These are phyloP conservation scores for Andrena flavipes DNA, from an alignment of 2,888 invertebrate species.

Conservation along the genomic window DNA sequence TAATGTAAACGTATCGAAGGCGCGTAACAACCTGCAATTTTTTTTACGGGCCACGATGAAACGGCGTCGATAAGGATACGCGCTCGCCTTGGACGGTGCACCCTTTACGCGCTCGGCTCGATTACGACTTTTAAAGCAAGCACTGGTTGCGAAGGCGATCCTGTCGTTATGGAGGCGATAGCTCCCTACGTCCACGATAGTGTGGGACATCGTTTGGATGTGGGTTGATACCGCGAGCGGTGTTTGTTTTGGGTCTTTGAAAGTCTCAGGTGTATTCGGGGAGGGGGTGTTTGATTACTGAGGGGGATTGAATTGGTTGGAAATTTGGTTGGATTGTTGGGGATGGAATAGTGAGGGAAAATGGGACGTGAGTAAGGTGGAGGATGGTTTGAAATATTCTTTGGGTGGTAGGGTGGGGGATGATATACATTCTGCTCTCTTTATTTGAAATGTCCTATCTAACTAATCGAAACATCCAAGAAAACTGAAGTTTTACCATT, in stretches of 20 bases:
- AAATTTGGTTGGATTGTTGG: no score
- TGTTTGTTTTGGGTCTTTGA: not conserved
- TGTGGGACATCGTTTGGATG: not conserved
- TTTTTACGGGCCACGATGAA: conserved; percentile 66
- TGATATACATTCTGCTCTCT: no score
- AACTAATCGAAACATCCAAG: no score
- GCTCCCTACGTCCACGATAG: not conserved
- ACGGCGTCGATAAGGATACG: conserved; percentile 64
- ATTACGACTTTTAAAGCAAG: conserved; percentile 67
- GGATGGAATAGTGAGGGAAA: no score
- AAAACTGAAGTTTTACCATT: no score
- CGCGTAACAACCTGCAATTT: conserved; percentile 76
- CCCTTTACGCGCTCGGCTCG: conserved; percentile 61
- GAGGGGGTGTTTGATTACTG: no score
- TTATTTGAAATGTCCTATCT: no score
- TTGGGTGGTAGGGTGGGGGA: no score
- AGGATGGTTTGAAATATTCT: no score
- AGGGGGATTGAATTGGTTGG: no score
- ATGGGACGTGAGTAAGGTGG: no score
- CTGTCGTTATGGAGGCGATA: not conserved
- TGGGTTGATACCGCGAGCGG: no score
- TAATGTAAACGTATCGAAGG: conserved; percentile 71
- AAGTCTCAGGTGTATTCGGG: not conserved
- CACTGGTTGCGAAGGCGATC: not conserved
- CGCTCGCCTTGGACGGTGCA: conserved; percentile 53